A percentile compares a stretch with the other conserved stretches of the same genome.
phyloP scores from a whole-genome alignment of 2,888 invertebrate genomes.

The Apantesis nais region DNA sequence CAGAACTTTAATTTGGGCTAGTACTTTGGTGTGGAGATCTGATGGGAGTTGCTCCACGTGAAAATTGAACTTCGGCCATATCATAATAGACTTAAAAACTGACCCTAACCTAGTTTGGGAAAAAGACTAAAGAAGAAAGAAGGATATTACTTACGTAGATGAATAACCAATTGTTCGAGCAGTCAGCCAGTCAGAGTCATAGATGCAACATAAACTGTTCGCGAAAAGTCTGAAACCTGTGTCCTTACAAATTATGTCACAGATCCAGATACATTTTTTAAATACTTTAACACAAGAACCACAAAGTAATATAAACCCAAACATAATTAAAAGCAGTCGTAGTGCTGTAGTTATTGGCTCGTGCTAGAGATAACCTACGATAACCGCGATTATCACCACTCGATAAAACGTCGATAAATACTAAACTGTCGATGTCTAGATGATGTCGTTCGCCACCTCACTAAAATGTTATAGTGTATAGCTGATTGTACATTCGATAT shows the following conservation, averaged over 20 bases:
- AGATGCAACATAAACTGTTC: too few species aligned
- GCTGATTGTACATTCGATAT: neutral
- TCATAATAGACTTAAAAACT: too few species aligned
- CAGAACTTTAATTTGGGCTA: too few species aligned
- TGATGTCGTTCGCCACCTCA: conserved; percentile 29
- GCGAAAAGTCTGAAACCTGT: too few species aligned
- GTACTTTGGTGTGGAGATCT: too few species aligned
- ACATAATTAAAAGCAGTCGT: conserved; percentile 19
- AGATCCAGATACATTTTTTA: neutral
- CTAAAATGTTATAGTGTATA: conserved; percentile 18
- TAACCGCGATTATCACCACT: conserved; percentile 50
- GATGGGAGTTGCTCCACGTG: too few species aligned
- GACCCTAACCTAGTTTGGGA: too few species aligned
- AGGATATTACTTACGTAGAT: too few species aligned
- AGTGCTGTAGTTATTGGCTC: conserved; percentile 30
- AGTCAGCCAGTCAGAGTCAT: too few species aligned
- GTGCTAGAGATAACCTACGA: conserved; percentile 52
- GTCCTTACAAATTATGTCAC: neutral
- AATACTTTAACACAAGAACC: conserved; percentile 3
- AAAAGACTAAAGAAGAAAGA: too few species aligned
- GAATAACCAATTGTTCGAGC: too few species aligned
- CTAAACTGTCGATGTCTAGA: conserved; percentile 36
- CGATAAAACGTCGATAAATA: conserved; percentile 27
- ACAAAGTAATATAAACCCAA: conserved; percentile 10
- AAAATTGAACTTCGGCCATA: too few species aligned